A percentile compares a stretch with the other conserved stretches of the same genome.
These are phyloP conservation scores for Spongilla lacustris DNA, from an alignment of 37 sponge, comb jelly and placozoan genomes.

Conservation along the genomic window DNA sequence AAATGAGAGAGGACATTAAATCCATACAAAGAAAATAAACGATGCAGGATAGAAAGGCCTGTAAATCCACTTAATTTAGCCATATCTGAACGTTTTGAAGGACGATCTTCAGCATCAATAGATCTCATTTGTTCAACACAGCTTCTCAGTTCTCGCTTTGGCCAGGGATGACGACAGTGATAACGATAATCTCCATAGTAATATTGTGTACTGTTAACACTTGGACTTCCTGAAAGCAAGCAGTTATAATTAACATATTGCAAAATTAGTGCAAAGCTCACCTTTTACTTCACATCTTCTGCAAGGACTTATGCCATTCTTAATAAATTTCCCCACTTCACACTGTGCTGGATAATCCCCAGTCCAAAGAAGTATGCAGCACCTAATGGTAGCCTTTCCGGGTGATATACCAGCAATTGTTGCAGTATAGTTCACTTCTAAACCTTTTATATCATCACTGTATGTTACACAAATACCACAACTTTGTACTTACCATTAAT, in stretches of 20 bases:
- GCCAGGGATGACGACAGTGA: neutral
- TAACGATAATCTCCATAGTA: slow-evolving; percentile 17
- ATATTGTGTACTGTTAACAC: neutral
- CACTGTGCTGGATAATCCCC: slow-evolving; percentile 35
- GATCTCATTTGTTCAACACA: slow-evolving; percentile 1
- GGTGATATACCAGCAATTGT: slow-evolving; percentile 15
- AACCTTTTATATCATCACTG: neutral
- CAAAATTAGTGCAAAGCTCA: neutral
- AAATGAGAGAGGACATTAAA: slow-evolving; percentile 7
- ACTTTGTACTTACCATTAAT: slow-evolving; percentile 18
- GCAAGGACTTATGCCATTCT: slow-evolving; percentile 15
- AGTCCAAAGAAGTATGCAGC: slow-evolving; percentile 24
- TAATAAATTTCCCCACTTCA: slow-evolving; percentile 30
- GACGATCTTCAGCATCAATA: slow-evolving; percentile 7
- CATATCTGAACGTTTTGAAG: neutral
- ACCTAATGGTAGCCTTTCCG: slow-evolving; percentile 11
- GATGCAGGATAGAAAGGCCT: slow-evolving; percentile 12
- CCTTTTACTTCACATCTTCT: slow-evolving; percentile 11
- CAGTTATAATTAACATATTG: too few relatives aligned
- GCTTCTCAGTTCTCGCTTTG: too few relatives aligned
- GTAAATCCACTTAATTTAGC: neutral
- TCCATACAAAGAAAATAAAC: neutral
- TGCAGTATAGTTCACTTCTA: slow-evolving; percentile 9
- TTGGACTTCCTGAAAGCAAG: too few relatives aligned
- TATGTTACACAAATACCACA: too few relatives aligned